Evolutionary conservation across 2,888 invertebrate species (phyloP), one percentile per base, ranked within the genome.

Genomic region (Plemyria rubiginata): DNA sequence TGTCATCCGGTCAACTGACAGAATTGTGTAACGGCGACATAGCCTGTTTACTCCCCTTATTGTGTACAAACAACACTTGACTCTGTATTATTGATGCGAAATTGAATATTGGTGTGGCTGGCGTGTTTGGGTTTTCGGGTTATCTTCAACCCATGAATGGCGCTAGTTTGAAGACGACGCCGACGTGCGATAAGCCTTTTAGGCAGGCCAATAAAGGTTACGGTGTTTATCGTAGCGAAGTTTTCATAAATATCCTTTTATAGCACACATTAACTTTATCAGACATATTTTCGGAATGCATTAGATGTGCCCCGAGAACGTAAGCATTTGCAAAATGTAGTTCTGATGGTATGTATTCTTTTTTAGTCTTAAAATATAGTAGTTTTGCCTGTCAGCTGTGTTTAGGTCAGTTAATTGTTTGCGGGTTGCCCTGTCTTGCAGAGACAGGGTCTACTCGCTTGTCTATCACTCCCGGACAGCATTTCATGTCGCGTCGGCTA

Each of bases 1-100:
- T 87, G 88, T 90, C 90, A 87, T 81, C 83, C 84, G 84, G 78
- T 70, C 74, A 77, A 81, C 82, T 82, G 86, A 85, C 86, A 81
- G 81, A 78, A 79, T 83, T 78, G 81, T 79, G 80, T 81, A 79
- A 77, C 78, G 77, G 80, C 78, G 79, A 78, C 80, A 75, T 67
- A 75, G 77, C 73, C 75, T 85, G 82, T 87, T 86, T 85, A 81
- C 85, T 71, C 76, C 77, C 75, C 77, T 81, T 81, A 81, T 79
- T 82, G 79, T 77, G 76, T 73, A 78, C 79, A 86, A 86, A 86
- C 86, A 86, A 78, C 76, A 81, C 81, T 80, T 75, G 77, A 80
- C 73, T 74, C 68, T 65, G 70, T 71, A 73, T 71, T 71, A 72
- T 72, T 71, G 70, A 75, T 73, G 70, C 67, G 71, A 70, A 69